Conservation (phyloP, 2,797 vertebrate species). For the Poecilia velifera region DNA sequence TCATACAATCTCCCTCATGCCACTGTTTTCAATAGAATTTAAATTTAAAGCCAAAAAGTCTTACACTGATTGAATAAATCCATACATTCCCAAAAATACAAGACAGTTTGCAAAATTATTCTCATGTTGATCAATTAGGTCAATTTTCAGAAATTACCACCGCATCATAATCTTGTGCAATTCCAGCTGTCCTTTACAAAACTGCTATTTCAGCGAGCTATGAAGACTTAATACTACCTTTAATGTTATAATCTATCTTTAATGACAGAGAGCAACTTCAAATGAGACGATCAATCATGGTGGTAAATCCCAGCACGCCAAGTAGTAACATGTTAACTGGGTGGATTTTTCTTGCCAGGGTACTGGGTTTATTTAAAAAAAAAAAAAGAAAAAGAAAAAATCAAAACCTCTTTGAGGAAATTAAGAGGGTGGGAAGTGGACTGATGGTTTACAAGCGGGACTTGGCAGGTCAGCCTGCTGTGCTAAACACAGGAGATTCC, state of each 20-base stretch:
- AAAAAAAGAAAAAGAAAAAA: background rate
- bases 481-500: conserved; percentile 77
- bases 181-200: background rate
- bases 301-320: background rate
- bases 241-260: background rate
- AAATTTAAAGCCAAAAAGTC: background rate
- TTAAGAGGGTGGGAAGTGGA: conserved; percentile 32
- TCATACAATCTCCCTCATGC: background rate
- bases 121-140: background rate
- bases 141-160: background rate
- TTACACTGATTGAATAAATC: background rate
- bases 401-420: conserved; percentile 4
- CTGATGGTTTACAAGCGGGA: conserved; percentile 61
- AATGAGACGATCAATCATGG: background rate
- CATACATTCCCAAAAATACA: background rate
- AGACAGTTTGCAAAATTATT: background rate
- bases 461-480: conserved; percentile 70
- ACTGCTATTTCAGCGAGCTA: background rate
- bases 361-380: background rate
- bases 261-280: background rate
- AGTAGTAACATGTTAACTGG: background rate
- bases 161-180: background rate
- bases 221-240: background rate
- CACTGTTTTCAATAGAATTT: background rate
- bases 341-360: background rate